Evolutionary conservation across 1,140 invertebrate genomes (phyloP).

Genomic region (Trichomalopsis sarcophagae): DNA sequence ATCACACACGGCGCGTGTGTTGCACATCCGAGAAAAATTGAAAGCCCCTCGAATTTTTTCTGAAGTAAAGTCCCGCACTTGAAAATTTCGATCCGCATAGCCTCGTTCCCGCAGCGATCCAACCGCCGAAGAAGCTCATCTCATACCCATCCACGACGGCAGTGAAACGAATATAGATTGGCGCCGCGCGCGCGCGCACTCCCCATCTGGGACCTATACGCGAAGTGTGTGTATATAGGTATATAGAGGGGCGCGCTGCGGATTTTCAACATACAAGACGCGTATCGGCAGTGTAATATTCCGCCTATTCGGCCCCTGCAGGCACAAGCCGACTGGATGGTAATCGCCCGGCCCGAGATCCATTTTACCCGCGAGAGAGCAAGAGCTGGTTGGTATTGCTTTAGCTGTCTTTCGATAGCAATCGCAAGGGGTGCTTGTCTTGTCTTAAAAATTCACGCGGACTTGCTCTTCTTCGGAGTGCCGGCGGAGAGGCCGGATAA

Average conservation of each 20-base stretch:
- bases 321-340: not conserved
- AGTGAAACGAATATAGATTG: conserved; percentile 5
- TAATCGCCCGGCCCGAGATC: conserved; percentile 19
- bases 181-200: not conserved
- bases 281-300: conserved; percentile 38
- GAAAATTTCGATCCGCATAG: too few species aligned
- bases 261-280: conserved; percentile 28
- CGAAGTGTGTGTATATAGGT: not conserved
- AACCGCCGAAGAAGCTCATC: too few species aligned
- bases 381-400: not conserved
- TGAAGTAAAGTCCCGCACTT: too few species aligned
- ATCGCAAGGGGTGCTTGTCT: conserved; percentile 23
- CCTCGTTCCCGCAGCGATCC: too few species aligned
- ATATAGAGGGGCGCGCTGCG: not conserved
- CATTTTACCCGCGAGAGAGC: conserved; percentile 14
- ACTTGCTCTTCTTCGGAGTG: not conserved
- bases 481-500: not conserved
- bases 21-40: too few species aligned
- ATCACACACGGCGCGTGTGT: too few species aligned
- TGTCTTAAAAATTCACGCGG: conserved; percentile 33
- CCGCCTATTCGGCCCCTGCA: not conserved
- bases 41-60: too few species aligned
- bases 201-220: not conserved
- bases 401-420: conserved; percentile 24
- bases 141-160: too few species aligned